Conservation (phyloP, 2,888 invertebrate species). For the Bombyx huttoni region DNA sequence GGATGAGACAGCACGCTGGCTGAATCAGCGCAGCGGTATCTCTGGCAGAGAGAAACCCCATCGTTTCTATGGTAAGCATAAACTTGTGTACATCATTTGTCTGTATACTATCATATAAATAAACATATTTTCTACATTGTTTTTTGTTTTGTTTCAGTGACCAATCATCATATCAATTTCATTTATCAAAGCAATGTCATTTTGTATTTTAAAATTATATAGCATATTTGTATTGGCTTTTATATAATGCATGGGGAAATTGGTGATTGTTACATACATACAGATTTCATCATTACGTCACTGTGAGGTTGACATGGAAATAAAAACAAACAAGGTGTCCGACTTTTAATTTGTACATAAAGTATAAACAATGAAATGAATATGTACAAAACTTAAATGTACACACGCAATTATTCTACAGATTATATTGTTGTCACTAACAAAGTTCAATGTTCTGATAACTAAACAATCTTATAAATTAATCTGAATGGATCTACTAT, state of each 20-base stretch:
- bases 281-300: conserved; percentile 4
- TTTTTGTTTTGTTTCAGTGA: conserved; percentile 51
- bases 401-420: background rate
- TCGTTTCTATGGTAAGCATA: conserved; percentile 66
- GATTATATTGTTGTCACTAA: conserved; percentile 8
- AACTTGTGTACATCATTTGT: conserved; percentile 5
- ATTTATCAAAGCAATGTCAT: conserved; percentile 1
- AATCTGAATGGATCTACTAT: conserved; percentile 27
- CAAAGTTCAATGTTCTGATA: conserved; percentile 28
- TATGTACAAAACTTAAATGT: background rate
- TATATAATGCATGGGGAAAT: background rate
- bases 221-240: conserved; percentile 1
- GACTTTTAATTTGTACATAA: no score
- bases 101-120: background rate
- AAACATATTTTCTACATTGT: conserved; percentile 14
- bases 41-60: conserved; percentile 50
- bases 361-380: no score
- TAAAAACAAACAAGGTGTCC: no score
- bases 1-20: conserved; percentile 64
- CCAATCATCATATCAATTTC: background rate
- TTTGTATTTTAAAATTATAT: conserved; percentile 8
- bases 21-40: conserved; percentile 53
- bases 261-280: conserved; percentile 2
- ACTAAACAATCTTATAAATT: conserved; percentile 14
- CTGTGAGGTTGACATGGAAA: conserved; percentile 5